Conservation (phyloP, 2,888 invertebrate genomes). For the Esperia sulphurella region DNA sequence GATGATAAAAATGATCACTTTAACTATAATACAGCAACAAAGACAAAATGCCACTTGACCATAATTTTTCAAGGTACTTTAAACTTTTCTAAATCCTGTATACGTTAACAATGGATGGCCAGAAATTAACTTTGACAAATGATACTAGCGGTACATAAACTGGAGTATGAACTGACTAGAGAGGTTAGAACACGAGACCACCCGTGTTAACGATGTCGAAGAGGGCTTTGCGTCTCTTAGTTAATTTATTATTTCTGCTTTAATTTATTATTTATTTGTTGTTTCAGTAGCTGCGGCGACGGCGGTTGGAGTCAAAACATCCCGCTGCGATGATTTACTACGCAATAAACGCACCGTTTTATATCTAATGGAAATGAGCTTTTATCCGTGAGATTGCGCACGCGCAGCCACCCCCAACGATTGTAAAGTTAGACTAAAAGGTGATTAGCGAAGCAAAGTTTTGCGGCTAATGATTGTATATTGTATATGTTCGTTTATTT, state of each 20-base stretch:
- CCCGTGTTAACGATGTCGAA: conserved; percentile 57
- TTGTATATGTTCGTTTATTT: no score
- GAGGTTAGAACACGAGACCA: conserved; percentile 51
- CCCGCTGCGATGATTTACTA: conserved; percentile 70
- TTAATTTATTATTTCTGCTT: conserved; percentile 73
- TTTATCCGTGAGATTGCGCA: conserved; percentile 67
- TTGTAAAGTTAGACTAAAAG: conserved; percentile 10
- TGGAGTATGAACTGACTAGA: conserved; percentile 42
- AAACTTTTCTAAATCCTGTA: no score
- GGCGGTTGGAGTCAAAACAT: conserved; percentile 68
- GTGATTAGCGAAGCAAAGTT: not conserved
- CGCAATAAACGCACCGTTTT: conserved; percentile 70
- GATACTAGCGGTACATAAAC: conserved; percentile 19
- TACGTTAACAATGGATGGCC: no score
- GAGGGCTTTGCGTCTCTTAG: conserved; percentile 62
- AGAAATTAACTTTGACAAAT: not conserved
- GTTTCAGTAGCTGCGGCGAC: conserved; percentile 62
- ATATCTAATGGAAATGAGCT: conserved; percentile 74
- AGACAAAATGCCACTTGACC: no score
- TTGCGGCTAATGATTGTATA: no score
- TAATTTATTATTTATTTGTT: conserved; percentile 79
- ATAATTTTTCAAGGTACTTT: no score
- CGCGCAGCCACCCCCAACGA: conserved; percentile 27
- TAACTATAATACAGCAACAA: no score
- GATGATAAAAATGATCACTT: no score